These are phyloP conservation scores for Myotis findleyi DNA, from an alignment of 2,797 vertebrate genomes.

Conservation along the genomic window DNA sequence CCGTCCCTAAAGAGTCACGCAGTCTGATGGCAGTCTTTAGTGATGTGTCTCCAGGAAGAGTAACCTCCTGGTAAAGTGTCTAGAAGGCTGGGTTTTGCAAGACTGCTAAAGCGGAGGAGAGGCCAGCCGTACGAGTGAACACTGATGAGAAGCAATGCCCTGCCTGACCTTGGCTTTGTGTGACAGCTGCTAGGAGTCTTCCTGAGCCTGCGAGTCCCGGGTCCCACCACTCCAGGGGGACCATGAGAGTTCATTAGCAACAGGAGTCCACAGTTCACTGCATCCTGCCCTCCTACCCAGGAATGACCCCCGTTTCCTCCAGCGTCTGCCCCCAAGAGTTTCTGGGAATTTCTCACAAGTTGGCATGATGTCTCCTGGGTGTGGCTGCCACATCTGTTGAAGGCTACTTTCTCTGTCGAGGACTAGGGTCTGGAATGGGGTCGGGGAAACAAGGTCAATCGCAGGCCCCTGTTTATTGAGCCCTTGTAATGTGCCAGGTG, in stretches of 20 bases:
- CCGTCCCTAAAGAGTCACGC: rapidly evolving
- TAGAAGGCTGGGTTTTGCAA: background rate
- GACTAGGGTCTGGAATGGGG: background rate
- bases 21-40: background rate
- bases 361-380: background rate
- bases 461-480: background rate
- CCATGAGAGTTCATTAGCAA: background rate
- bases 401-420: background rate
- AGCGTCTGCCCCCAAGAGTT: background rate
- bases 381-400: background rate
- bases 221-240: background rate
- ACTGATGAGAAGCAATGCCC: background rate
- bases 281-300: background rate
- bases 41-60: background rate
- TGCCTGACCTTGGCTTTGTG: background rate
- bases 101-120: background rate
- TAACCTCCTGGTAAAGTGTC: background rate
- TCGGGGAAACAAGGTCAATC: background rate
- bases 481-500: background rate
- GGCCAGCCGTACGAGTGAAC: background rate
- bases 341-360: background rate
- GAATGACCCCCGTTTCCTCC: background rate
- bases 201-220: background rate
- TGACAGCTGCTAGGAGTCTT: background rate
- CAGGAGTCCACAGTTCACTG: background rate